phyloP scores from a whole-genome alignment of 2,888 invertebrate genomes.

The Synanthedon myopaeformis region DNA sequence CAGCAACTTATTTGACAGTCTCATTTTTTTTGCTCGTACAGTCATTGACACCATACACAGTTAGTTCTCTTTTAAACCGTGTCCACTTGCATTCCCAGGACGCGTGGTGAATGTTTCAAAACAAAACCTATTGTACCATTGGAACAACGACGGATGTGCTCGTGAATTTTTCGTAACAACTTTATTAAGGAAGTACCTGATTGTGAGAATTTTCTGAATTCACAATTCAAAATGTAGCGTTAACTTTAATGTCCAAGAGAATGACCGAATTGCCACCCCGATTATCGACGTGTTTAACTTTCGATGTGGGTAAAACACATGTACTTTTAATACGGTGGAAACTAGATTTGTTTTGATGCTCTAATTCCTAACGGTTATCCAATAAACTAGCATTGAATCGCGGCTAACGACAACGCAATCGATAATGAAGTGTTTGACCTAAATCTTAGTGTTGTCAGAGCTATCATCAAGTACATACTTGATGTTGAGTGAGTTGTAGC shows the following conservation, averaged over 20 bases:
- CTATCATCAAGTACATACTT: constrained; percentile 20
- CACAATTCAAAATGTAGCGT: too few species aligned
- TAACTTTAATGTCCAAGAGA: too few species aligned
- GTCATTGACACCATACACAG: constrained; percentile 19
- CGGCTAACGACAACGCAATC: constrained; percentile 16
- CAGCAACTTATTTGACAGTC: too few species aligned
- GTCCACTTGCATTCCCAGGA: constrained; percentile 29
- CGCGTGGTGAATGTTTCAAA: constrained; percentile 34
- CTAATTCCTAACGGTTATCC: constrained; percentile 12
- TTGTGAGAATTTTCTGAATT: constrained; percentile 44
- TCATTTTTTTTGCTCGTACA: neutral
- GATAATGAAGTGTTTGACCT: constrained; percentile 30
- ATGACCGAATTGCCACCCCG: too few species aligned
- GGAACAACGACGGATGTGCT: constrained; percentile 51
- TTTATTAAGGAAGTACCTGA: constrained; percentile 53
- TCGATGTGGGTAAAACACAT: too few species aligned
- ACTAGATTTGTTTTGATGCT: neutral
- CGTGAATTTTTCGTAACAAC: constrained; percentile 56
- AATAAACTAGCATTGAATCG: constrained; percentile 13
- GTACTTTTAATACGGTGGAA: too few species aligned
- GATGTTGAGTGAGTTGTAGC: constrained; percentile 15
- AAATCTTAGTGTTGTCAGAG: constrained; percentile 29
- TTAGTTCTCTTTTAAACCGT: constrained; percentile 10
- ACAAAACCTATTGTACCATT: constrained; percentile 43
- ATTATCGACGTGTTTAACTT: too few species aligned